These are phyloP conservation scores for Stratiolaelaps scimitus DNA, from an alignment of 1,140 invertebrate genomes.

Conservation along the genomic window DNA sequence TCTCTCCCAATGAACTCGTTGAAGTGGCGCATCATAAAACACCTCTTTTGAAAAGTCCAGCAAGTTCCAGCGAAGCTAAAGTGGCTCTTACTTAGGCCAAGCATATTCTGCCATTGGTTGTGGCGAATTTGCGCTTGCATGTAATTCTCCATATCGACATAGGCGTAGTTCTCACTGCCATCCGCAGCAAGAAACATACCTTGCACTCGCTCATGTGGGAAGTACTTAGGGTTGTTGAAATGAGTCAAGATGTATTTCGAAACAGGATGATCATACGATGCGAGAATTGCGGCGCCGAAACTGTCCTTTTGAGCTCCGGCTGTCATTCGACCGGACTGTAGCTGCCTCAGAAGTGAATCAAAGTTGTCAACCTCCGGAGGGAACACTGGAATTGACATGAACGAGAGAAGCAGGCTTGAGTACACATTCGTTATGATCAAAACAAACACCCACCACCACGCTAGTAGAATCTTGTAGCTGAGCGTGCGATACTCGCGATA, in stretches of 20 bases:
- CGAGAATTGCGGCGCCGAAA: not conserved
- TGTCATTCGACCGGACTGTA: not conserved
- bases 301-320: not conserved
- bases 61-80: not conserved
- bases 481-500: not conserved
- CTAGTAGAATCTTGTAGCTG: not conserved
- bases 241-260: not conserved
- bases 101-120: not conserved
- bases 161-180: conserved; percentile 5
- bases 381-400: conserved; percentile 9
- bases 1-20: conserved; percentile 2
- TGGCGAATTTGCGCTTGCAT: not conserved
- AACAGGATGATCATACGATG: not conserved
- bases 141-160: not conserved
- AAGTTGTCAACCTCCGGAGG: not conserved
- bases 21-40: conserved; percentile 9
- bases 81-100: not conserved
- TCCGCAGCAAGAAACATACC: not conserved
- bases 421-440: conserved; percentile 4
- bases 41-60: conserved; percentile 6
- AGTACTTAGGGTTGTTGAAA: not conserved
- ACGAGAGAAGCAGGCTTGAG: conserved; percentile 10
- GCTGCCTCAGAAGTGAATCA: not conserved
- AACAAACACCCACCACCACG: conserved; percentile 6
- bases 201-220: not conserved